Base-by-base conservation (phyloP, 2,113 vertebrate species). In the Anarhynchus alexandrinus region DNA sequence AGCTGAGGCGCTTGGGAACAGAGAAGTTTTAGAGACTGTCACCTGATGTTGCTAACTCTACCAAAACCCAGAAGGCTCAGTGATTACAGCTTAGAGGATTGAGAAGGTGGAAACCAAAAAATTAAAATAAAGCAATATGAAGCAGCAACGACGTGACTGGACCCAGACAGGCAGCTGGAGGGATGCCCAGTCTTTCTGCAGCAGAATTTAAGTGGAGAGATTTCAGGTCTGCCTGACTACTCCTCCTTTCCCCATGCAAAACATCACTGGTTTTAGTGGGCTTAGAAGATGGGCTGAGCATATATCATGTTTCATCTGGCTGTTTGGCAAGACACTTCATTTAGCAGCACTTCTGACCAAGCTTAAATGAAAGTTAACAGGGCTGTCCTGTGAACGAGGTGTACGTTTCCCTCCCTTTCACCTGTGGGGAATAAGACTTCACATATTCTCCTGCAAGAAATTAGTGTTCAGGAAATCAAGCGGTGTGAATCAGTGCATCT, bases 181-280 rank as follows among this genome's bases (percentile, higher is more conserved):
- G 71, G 34, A 82, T 89, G 32, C 77, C 81, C 83, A 51, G 62
- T n/a, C 82, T 91, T 36, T 96, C 93, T 86, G 88, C 38, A 64
- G 74, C 64, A 92, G 43, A 66, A 51, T 55, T 86, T 57, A 70
- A 52, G 20, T 30, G 29, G 15, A n/a, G 29, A 52, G 59, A 85
- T 94, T 95, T 94, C 92, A 93, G 43, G 49, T 93, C 70, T 96
- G 69, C 69, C 25, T 91, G 91, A 86, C 16, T 94, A 82, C 30
- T 80, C 32, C 45, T 90, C 80, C 61, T 96, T 77, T 92, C 67
- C 42, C 51, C n/a, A 26, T 69, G 65, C 42, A 74, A 96, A 97
- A 94, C 55, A 72, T 83, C n/a, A 34, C n/a, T 69, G 52, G 43
- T 59, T 94, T 88, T n/a, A 82, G 61, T 0, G 7, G 94, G 52